A percentile compares a stretch with the other conserved stretches of the same genome.
These are phyloP conservation scores for Byasa hedistus DNA, from an alignment of 2,888 invertebrate species.

Conservation along the genomic window DNA sequence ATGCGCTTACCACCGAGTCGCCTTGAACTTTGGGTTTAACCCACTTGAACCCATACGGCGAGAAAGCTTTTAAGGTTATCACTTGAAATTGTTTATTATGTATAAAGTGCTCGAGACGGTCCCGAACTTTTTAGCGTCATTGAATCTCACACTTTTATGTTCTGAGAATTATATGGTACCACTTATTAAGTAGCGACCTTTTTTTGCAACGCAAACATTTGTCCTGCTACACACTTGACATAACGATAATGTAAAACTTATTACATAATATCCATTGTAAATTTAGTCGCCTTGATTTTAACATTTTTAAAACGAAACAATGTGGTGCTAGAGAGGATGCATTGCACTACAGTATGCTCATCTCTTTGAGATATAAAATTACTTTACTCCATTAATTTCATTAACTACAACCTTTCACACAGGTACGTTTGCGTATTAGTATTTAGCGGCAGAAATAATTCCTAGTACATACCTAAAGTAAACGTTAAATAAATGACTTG, in stretches of 20 bases:
- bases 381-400: no score
- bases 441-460: no score
- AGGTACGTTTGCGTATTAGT: no score
- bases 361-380: no score
- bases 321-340: no score
- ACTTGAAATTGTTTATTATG: constrained; percentile 68
- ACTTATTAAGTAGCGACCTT: constrained; percentile 44
- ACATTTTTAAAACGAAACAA: no score
- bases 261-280: background rate
- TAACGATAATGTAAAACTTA: background rate
- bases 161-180: constrained; percentile 54
- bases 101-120: constrained; percentile 60
- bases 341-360: no score
- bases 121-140: constrained; percentile 43
- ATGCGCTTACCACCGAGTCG: constrained; percentile 29
- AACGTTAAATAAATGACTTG: background rate
- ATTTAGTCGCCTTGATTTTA: background rate
- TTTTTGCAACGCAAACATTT: constrained; percentile 22
- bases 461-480: no score
- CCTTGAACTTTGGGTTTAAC: constrained; percentile 56
- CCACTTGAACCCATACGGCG: constrained; percentile 56
- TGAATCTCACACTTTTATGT: constrained; percentile 40
- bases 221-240: background rate
- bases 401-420: no score
- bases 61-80: constrained; percentile 74